Conservation (phyloP, 1,140 invertebrate species). For the Ooceraea biroi region DNA sequence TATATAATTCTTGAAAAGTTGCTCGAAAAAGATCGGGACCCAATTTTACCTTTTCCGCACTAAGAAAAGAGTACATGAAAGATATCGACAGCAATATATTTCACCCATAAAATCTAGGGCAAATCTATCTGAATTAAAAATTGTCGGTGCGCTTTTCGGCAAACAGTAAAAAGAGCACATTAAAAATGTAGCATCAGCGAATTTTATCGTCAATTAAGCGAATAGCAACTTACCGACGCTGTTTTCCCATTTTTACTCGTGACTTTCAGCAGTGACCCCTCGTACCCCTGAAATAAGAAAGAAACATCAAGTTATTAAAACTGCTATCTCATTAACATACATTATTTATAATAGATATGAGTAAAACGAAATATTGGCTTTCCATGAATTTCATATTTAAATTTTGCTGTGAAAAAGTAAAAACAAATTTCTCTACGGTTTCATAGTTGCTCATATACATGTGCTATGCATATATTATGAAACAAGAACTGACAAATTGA, state of each 20-base stretch:
- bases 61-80: constrained; percentile 3
- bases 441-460: background rate
- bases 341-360: background rate
- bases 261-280: constrained; percentile 99
- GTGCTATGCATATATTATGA: too few relatives aligned
- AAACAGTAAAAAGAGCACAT: background rate
- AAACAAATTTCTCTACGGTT: background rate
- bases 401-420: constrained; percentile 5
- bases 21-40: constrained; percentile 42
- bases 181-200: background rate
- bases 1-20: constrained; percentile 53
- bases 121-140: constrained; percentile 53
- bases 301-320: constrained; percentile 72
- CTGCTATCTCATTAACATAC: background rate
- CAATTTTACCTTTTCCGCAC: constrained; percentile 31
- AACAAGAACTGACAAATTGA: background rate
- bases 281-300: constrained; percentile 95
- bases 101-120: constrained; percentile 43
- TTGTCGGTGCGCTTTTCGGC: constrained; percentile 24
- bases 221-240: constrained; percentile 95
- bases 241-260: constrained; percentile 99
- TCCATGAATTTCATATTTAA: background rate
- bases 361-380: constrained; percentile 15
- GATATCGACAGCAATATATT: constrained; percentile 33
- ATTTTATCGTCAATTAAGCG: constrained; percentile 37